Conservation (phyloP, 1,140 invertebrate species). For the Halotydeus destructor region DNA sequence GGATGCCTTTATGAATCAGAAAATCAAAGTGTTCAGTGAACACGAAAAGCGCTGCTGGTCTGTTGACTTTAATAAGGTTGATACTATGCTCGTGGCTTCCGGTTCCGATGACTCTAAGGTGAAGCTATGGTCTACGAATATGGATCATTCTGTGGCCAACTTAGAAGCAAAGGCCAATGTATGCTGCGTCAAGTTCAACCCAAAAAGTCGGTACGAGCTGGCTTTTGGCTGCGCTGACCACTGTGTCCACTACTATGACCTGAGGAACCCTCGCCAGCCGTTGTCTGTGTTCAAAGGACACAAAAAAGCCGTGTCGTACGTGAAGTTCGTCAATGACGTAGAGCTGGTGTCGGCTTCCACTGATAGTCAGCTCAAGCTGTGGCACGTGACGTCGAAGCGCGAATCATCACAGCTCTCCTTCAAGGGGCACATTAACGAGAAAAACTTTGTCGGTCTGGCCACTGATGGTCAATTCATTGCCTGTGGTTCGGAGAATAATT, state of each 20-base stretch:
- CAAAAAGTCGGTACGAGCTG: slow-evolving; percentile 55
- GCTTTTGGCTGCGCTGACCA: slow-evolving; percentile 91
- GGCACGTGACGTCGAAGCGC: slow-evolving; percentile 61
- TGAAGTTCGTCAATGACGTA: slow-evolving; percentile 70
- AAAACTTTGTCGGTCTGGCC: slow-evolving; percentile 90
- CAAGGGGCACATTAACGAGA: slow-evolving; percentile 84
- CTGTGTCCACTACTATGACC: slow-evolving; percentile 88
- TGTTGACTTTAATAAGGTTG: slow-evolving; percentile 82
- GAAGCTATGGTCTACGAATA: slow-evolving; percentile 75
- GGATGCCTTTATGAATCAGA: slow-evolving; percentile 63
- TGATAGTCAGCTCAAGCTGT: slow-evolving; percentile 79
- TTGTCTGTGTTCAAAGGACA: slow-evolving; percentile 73
- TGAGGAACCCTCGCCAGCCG: slow-evolving; percentile 60
- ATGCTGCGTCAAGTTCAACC: slow-evolving; percentile 91
- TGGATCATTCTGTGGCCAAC: slow-evolving; percentile 62
- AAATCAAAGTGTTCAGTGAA: slow-evolving; percentile 45
- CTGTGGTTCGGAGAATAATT: slow-evolving; percentile 88
- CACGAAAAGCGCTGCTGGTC: slow-evolving; percentile 93
- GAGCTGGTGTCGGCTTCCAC: slow-evolving; percentile 87
- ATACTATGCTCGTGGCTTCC: slow-evolving; percentile 71
- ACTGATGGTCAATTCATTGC: slow-evolving; percentile 84
- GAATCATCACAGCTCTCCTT: slow-evolving; percentile 58
- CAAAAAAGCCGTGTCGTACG: slow-evolving; percentile 84
- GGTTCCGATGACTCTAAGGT: slow-evolving; percentile 86
- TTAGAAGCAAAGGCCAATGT: slow-evolving; percentile 82